Conservation (phyloP, 2,113 vertebrate genomes). For the Gasterosteus nipponicus region DNA sequence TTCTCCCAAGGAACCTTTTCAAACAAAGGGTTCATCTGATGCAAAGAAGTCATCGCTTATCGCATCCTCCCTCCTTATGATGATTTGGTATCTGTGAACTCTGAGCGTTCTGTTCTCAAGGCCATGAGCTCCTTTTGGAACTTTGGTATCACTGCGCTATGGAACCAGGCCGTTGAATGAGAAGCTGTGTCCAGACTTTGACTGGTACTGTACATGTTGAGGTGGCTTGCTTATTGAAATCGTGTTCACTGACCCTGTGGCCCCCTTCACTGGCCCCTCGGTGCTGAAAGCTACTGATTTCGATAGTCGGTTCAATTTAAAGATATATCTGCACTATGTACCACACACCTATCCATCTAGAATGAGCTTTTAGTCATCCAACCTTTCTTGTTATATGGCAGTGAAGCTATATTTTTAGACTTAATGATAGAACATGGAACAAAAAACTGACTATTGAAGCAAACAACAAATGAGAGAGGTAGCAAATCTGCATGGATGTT, state of each 20-base stretch:
- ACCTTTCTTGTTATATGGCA: background rate
- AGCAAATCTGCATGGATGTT: background rate
- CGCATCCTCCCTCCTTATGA: slow-evolving; percentile 21
- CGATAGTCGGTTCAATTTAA: background rate
- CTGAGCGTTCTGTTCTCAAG: background rate
- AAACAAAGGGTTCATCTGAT: no score
- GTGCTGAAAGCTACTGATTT: background rate
- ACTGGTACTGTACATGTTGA: no score
- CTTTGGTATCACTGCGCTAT: no score
- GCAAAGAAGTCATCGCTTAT: background rate
- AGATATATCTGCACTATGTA: background rate
- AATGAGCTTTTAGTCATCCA: background rate
- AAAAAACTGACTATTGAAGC: background rate
- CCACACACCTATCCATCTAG: no score
- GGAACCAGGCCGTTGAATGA: no score
- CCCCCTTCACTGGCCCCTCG: no score
- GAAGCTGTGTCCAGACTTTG: no score
- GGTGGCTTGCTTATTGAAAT: no score
- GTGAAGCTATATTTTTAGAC: background rate
- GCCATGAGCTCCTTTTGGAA: no score
- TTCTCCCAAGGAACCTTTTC: no score
- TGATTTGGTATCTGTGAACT: slow-evolving; percentile 22
- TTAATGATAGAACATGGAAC: background rate
- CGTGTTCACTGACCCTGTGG: no score
- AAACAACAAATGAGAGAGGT: background rate